These are phyloP conservation scores for Panopea generosa DNA, from an alignment of 2,888 invertebrate genomes.

Conservation along the genomic window DNA sequence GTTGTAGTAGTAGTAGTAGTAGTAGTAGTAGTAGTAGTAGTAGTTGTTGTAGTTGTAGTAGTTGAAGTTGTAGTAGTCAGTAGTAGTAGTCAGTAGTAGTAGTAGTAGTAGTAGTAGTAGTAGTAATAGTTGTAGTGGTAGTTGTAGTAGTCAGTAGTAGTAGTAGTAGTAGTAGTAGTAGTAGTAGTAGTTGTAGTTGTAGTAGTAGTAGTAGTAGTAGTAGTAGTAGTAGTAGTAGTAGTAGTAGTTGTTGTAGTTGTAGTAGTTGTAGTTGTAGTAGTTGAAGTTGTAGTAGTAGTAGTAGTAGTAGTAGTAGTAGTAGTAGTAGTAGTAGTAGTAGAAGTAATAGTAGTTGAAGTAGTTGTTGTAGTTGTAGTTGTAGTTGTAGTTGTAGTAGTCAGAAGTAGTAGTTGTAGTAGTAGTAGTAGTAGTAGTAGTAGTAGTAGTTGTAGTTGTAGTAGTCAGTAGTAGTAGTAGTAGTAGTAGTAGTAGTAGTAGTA, in stretches of 20 bases:
- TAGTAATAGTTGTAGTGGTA: no score
- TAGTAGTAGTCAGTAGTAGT: no score
- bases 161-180: no score
- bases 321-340: conserved; percentile 1
- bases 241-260: background rate
- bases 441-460: background rate
- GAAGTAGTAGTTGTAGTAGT: no score
- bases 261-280: conserved; percentile 1
- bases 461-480: no score
- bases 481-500: conserved; percentile 1
- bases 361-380: background rate
- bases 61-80: background rate
- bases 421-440: background rate
- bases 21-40: background rate
- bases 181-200: background rate
- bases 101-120: no score
- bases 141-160: no score
- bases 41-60: background rate
- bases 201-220: conserved; percentile 3
- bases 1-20: background rate
- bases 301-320: conserved; percentile 3
- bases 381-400: background rate
- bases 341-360: no score
- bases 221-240: background rate
- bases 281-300: background rate